Evolutionary conservation across 2,113 vertebrate species (phyloP).

Genomic region (Zingel zingel): DNA sequence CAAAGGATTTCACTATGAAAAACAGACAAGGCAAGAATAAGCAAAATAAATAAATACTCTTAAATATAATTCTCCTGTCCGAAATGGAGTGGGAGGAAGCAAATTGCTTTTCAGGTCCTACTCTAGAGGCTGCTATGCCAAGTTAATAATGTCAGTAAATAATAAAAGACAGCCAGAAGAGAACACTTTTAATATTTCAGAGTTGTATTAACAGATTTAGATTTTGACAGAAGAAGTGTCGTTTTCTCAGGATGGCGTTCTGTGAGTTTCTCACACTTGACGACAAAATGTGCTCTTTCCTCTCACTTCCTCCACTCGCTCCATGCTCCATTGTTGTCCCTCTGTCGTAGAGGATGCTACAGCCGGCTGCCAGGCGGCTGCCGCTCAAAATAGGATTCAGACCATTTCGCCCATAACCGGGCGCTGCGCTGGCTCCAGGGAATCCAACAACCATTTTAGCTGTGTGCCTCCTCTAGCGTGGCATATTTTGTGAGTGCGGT

Average conservation of each 20-base stretch:
- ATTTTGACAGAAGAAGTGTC: not conserved
- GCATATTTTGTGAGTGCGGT: slow-evolving; percentile 35
- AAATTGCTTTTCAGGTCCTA: not conserved
- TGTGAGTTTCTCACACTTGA: not conserved
- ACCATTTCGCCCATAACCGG: slow-evolving; percentile 45
- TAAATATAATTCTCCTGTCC: too few species aligned
- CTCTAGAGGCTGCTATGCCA: not conserved
- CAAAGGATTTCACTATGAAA: too few species aligned
- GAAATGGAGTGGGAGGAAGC: too few species aligned
- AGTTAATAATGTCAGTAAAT: not conserved
- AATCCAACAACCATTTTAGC: slow-evolving; percentile 14
- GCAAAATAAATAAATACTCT: too few species aligned
- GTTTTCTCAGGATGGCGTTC: not conserved
- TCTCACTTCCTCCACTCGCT: not conserved
- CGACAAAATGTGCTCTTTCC: not conserved
- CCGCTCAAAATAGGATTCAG: slow-evolving; percentile 49
- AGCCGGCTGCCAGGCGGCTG: not conserved
- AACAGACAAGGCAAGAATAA: too few species aligned
- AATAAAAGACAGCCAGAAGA: not conserved
- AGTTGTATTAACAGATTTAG: not conserved
- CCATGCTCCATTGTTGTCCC: not conserved
- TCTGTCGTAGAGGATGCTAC: not conserved
- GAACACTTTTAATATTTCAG: not conserved
- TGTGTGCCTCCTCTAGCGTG: slow-evolving; percentile 22
- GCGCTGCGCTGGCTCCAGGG: not conserved